Conservation (phyloP, 2,888 invertebrate genomes). For the Polymixis lichenea region DNA sequence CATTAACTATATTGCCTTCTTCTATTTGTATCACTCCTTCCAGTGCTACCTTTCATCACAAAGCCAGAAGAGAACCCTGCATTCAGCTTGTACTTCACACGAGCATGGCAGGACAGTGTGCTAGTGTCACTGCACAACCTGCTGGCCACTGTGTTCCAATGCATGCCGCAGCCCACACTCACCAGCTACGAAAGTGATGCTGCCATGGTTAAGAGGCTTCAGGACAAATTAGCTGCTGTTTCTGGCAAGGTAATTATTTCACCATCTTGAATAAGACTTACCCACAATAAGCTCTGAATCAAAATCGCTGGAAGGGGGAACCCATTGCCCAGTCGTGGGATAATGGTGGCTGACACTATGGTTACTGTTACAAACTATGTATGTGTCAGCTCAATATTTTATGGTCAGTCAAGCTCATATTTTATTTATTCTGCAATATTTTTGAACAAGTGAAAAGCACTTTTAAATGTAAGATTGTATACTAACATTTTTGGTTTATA, state of each 20-base stretch:
- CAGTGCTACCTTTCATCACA: conserved; percentile 97
- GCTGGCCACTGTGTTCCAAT: conserved; percentile 96
- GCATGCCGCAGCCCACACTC: conserved; percentile 96
- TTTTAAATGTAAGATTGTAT: neutral
- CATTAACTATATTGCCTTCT: neutral
- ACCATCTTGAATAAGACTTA: neutral
- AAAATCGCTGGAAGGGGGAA: neutral
- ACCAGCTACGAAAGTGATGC: conserved; percentile 97
- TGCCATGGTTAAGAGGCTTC: conserved; percentile 94
- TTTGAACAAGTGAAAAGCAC: neutral
- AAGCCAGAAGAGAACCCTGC: conserved; percentile 97
- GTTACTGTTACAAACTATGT: neutral
- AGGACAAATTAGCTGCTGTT: conserved; percentile 95
- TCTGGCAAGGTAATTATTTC: conserved; percentile 79
- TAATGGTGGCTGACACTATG: neutral
- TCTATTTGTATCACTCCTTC: conserved; percentile 70
- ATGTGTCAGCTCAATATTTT: too few relatives aligned
- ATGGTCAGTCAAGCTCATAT: too few relatives aligned
- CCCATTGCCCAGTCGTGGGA: neutral
- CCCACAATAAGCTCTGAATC: neutral
- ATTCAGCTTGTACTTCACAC: conserved; percentile 97
- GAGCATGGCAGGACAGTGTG: conserved; percentile 98
- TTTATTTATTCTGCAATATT: neutral
- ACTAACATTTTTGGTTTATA: neutral
- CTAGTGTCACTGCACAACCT: conserved; percentile 97